Conservation (phyloP, 2,888 invertebrate species). For the Cancer borealis region DNA sequence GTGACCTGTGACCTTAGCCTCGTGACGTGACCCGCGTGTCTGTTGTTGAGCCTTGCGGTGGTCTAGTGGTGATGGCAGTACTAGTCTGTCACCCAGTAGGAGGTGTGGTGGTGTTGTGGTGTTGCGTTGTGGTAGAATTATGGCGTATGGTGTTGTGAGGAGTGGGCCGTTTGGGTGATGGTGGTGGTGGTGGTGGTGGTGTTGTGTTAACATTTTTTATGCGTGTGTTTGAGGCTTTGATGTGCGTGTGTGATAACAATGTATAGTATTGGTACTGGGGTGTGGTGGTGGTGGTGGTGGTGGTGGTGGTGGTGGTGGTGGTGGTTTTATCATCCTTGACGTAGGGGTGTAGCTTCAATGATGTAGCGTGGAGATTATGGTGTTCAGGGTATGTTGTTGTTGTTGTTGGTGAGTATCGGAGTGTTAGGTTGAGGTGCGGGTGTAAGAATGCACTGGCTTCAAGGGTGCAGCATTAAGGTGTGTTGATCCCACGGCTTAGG, state of each 20-base stretch:
- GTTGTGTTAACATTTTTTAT: neutral
- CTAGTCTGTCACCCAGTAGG: neutral
- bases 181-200: neutral
- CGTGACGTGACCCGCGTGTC: neutral
- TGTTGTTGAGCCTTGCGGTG: neutral
- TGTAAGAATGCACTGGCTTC: neutral
- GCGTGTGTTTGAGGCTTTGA: neutral
- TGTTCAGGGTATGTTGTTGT: too few relatives aligned
- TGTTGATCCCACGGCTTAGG: neutral
- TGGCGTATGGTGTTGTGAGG: neutral
- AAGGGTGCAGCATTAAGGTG: neutral
- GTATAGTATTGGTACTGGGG: too few relatives aligned
- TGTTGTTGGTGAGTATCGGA: neutral
- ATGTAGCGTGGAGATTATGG: too few relatives aligned
- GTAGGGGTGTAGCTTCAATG: too few relatives aligned
- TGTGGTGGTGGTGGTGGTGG: too few relatives aligned
- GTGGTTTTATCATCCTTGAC: too few relatives aligned
- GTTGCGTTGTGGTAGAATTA: neutral
- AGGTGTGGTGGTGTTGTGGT: neutral
- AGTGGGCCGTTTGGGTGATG: neutral
- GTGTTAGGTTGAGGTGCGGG: neutral
- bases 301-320: too few relatives aligned
- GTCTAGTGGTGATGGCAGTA: neutral
- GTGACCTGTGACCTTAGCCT: neutral
- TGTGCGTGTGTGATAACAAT: neutral